Conservation (phyloP, 2,888 invertebrate species). For the Eurois occulta region DNA sequence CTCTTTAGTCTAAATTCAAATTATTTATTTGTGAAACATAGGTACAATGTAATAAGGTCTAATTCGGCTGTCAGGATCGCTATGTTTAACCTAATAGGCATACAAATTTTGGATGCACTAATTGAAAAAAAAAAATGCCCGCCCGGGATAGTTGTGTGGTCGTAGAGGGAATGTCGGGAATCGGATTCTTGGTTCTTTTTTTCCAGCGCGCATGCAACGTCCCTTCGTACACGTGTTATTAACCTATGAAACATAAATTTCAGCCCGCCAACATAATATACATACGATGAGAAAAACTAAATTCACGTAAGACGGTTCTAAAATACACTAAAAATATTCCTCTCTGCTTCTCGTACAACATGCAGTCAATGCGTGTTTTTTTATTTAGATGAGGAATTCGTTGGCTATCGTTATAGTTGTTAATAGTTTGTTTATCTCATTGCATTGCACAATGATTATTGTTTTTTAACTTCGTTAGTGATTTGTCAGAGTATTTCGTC, state of each 20-base stretch:
- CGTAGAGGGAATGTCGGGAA: too few relatives aligned
- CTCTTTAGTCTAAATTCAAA: too few relatives aligned
- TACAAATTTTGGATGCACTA: too few relatives aligned
- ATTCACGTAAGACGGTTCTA: neutral
- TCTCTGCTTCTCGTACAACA: conserved; percentile 1
- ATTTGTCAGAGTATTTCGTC: conserved; percentile 1
- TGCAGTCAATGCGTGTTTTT: conserved; percentile 36
- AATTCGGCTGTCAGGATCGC: too few relatives aligned
- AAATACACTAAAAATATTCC: conserved; percentile 32
- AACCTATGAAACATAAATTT: conserved; percentile 30
- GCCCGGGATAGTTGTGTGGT: too few relatives aligned
- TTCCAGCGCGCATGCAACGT: too few relatives aligned
- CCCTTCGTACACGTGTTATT: too few relatives aligned
- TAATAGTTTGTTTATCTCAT: conserved; percentile 20
- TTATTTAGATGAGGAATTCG: neutral
- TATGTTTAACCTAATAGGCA: too few relatives aligned
- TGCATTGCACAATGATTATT: conserved; percentile 3
- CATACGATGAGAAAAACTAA: neutral
- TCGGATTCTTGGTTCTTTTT: too few relatives aligned
- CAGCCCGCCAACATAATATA: neutral
- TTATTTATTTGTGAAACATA: too few relatives aligned
- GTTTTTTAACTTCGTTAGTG: neutral
- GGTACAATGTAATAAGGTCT: too few relatives aligned
- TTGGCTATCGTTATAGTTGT: neutral
- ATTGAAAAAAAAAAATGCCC: too few relatives aligned